Percentiles rank a stretch among this genome's conserved stretches.
phyloP scores from a whole-genome alignment of 1,140 invertebrate species.

The Drosophila kurseongensis region DNA sequence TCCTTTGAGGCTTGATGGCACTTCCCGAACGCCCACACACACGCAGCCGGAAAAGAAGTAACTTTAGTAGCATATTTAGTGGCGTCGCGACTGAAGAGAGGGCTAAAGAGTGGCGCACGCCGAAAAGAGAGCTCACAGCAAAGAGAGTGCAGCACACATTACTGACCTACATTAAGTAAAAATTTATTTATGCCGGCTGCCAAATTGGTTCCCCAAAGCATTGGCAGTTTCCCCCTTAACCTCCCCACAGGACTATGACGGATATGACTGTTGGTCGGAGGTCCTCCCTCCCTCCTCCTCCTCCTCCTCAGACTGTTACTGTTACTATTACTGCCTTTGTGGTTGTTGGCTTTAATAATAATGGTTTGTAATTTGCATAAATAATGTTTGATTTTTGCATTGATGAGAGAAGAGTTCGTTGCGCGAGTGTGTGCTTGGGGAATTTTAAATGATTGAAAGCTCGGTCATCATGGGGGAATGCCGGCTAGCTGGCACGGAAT shows the following conservation, averaged over 20 bases:
- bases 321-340: conserved; percentile 28
- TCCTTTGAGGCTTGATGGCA: conserved; percentile 31
- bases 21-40: conserved; percentile 15
- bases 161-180: conserved; percentile 80
- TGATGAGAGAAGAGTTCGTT: conserved; percentile 23
- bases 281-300: conserved; percentile 1
- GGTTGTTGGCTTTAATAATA: conserved; percentile 72
- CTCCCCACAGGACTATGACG: conserved; percentile 53
- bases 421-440: conserved; percentile 34
- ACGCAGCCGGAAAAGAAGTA: conserved; percentile 17
- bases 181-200: conserved; percentile 82
- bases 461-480: conserved; percentile 8
- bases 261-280: conserved; percentile 60
- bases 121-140: not conserved
- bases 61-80: conserved; percentile 43
- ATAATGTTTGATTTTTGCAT: conserved; percentile 76
- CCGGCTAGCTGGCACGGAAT: conserved; percentile 9
- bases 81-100: conserved; percentile 48
- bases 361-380: conserved; percentile 81
- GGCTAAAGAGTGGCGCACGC: conserved; percentile 14
- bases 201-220: conserved; percentile 75
- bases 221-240: conserved; percentile 40
- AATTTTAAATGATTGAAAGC: conserved; percentile 69
- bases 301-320: not conserved
- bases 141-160: conserved; percentile 33